Evolutionary conservation across 2,113 vertebrate species (phyloP).

Genomic region (Catharus fuscescens): DNA sequence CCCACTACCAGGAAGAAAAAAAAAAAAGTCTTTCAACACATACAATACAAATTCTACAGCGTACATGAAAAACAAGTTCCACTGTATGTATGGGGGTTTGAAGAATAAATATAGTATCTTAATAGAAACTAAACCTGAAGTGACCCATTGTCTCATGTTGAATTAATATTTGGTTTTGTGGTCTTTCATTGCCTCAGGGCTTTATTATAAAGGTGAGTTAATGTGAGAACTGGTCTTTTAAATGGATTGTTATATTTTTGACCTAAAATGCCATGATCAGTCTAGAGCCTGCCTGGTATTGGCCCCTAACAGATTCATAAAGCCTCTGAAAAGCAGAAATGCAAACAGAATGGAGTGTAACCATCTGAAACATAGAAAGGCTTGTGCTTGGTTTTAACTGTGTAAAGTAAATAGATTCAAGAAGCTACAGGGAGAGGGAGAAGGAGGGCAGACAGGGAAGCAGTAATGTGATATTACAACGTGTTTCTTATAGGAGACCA

Average conservation of each 20-base stretch:
- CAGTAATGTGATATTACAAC: not conserved
- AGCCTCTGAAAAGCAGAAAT: slow-evolving; percentile 25
- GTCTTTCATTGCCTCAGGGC: not conserved
- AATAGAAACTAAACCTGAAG: not conserved
- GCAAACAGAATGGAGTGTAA: not conserved
- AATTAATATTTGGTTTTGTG: not conserved
- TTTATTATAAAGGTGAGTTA: not conserved
- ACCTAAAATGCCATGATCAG: not conserved
- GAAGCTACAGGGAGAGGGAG: not conserved
- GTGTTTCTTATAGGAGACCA: not conserved
- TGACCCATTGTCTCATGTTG: not conserved
- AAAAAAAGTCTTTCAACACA: slow-evolving; percentile 13
- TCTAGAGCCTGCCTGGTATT: not conserved
- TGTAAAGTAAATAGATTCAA: not conserved
- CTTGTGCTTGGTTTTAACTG: not conserved
- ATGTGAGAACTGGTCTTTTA: not conserved
- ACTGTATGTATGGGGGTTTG: not conserved
- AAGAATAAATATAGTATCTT: slow-evolving; percentile 9
- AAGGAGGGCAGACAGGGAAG: not conserved
- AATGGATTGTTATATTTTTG: not conserved
- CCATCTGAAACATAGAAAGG: not conserved
- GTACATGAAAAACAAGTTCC: slow-evolving; percentile 48
- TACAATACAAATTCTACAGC: slow-evolving; percentile 8
- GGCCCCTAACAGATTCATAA: not conserved
- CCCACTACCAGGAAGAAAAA: slow-evolving; percentile 43